A percentile compares a stretch with the other conserved stretches of the same genome.
phyloP scores from a whole-genome alignment of 2,113 vertebrate species.

The Malurus alboscapulatus region DNA sequence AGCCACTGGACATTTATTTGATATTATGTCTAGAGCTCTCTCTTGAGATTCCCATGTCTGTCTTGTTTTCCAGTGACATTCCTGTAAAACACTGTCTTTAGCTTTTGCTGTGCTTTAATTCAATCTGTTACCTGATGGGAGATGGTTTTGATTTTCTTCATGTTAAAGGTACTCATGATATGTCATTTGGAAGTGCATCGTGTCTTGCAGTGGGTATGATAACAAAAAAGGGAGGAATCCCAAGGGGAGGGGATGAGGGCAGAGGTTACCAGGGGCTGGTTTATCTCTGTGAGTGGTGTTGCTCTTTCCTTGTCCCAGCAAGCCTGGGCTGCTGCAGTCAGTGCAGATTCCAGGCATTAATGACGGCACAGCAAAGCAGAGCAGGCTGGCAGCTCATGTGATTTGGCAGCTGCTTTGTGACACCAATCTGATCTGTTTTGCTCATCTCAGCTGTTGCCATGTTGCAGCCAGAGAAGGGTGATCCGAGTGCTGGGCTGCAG shows the following conservation, averaged over 20 bases:
- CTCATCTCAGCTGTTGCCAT: not conserved
- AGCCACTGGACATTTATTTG: not conserved
- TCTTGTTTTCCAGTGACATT: not conserved
- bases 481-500: not conserved
- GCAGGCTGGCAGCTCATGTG: not conserved
- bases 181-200: not conserved
- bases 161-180: not conserved
- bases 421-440: not conserved
- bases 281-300: not conserved
- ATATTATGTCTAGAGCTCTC: not conserved
- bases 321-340: not conserved
- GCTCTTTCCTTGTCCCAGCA: not conserved
- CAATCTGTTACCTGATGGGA: not conserved
- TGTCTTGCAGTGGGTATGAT: not conserved
- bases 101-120: not conserved
- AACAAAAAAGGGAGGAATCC: not conserved
- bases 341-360: not conserved
- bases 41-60: not conserved
- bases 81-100: not conserved
- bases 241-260: rapidly evolving
- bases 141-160: not conserved
- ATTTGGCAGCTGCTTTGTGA: not conserved
- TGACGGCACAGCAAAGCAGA: not conserved
- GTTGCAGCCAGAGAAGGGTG: not conserved
- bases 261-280: not conserved